Evolutionary conservation across 2,797 vertebrate genomes (phyloP).

Genomic region (Cynodonichthys magdalenae): DNA sequence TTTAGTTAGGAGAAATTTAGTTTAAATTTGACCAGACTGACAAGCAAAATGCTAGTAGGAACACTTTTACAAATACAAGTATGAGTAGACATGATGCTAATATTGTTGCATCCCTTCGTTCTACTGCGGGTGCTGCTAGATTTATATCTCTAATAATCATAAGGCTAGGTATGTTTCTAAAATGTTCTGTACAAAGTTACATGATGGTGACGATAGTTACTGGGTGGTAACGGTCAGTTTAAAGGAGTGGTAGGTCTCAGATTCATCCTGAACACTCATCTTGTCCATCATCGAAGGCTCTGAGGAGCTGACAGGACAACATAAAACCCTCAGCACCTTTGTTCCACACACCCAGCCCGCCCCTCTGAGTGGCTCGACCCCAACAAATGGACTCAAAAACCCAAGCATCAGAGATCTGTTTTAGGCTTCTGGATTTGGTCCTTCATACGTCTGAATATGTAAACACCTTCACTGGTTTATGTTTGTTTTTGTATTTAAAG

Average conservation of each 20-base stretch:
- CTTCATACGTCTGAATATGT: slow-evolving; percentile 6
- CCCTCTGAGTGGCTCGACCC: slow-evolving; percentile 32
- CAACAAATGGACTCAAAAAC: slow-evolving; percentile 21
- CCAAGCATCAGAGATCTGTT: slow-evolving; percentile 1
- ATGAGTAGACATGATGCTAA: too few relatives aligned
- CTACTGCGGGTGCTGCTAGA: too few relatives aligned
- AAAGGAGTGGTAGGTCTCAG: slow-evolving; percentile 30
- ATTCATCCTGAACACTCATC: slow-evolving; percentile 52
- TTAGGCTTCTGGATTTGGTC: slow-evolving; percentile 5
- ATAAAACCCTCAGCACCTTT: slow-evolving; percentile 60
- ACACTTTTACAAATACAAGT: too few relatives aligned
- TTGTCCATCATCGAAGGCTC: slow-evolving; percentile 44
- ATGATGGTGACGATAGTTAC: slow-evolving; percentile 1
- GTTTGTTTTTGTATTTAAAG: slow-evolving; percentile 12
- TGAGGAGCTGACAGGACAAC: slow-evolving; percentile 37
- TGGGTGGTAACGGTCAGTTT: not conserved
- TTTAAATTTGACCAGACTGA: too few relatives aligned
- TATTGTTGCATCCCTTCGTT: too few relatives aligned
- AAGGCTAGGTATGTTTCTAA: too few relatives aligned
- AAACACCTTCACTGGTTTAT: not conserved
- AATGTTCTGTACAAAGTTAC: too few relatives aligned
- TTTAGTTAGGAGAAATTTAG: too few relatives aligned
- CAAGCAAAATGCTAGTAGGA: too few relatives aligned
- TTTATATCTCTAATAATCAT: too few relatives aligned
- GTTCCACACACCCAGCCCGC: slow-evolving; percentile 50